Evolutionary conservation across 2,888 invertebrate genomes (phyloP).

Genomic region (Callimorpha dominula): DNA sequence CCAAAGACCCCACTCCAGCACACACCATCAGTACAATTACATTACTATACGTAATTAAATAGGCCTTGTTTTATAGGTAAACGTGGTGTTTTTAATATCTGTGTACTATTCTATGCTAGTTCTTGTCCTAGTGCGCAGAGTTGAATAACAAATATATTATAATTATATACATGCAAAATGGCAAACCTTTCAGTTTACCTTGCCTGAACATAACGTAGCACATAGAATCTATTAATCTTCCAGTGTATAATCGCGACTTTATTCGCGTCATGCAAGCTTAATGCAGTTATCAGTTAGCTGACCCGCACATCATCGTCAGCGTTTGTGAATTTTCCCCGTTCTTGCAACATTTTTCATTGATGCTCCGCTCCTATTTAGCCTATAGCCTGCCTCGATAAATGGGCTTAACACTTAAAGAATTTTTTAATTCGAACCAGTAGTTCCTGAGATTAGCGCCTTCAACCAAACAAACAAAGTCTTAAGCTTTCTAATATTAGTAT

Average conservation of each 20-base stretch:
- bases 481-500: not conserved
- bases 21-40: constrained; percentile 71
- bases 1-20: constrained; percentile 57
- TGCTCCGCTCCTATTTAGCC: too few relatives aligned
- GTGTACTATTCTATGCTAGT: not conserved
- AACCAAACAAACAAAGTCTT: too few relatives aligned
- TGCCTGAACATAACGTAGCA: not conserved
- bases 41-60: constrained; percentile 79
- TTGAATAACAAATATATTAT: not conserved
- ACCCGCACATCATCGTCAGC: too few relatives aligned
- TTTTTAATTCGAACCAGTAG: too few relatives aligned
- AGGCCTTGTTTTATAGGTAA: constrained; percentile 67
- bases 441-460: too few relatives aligned
- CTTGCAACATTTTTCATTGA: too few relatives aligned
- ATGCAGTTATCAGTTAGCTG: too few relatives aligned
- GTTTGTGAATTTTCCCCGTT: too few relatives aligned
- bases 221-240: not conserved
- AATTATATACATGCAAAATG: too few relatives aligned
- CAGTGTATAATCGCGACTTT: not conserved
- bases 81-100: constrained; percentile 40
- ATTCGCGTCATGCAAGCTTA: not conserved
- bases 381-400: too few relatives aligned
- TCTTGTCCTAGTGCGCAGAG: not conserved
- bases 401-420: too few relatives aligned
- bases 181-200: not conserved